phyloP scores from a whole-genome alignment of 1,140 invertebrate genomes.

The Pollicipes pollicipes region DNA sequence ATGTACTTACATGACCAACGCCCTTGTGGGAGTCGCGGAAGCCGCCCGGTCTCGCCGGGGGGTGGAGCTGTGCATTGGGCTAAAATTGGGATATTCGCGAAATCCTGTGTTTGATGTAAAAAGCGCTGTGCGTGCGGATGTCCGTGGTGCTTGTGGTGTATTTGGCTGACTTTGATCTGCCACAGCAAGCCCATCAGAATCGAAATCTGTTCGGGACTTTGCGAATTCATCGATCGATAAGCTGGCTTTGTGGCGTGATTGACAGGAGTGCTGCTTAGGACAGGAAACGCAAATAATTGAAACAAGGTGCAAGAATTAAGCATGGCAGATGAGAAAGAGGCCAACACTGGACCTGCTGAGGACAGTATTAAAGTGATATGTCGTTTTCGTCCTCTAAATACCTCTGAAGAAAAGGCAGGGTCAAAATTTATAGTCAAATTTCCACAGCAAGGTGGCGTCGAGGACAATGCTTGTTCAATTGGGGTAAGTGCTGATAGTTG shows the following conservation, averaged over 20 bases:
- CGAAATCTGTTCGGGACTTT: neutral
- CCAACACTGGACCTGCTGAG: neutral
- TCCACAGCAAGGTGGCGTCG: slow-evolving; percentile 50
- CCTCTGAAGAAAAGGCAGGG: slow-evolving; percentile 90
- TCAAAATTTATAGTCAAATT: slow-evolving; percentile 97
- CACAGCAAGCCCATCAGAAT: neutral
- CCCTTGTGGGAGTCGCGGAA: neutral
- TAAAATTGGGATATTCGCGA: neutral
- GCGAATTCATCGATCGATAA: neutral
- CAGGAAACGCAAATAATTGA: neutral
- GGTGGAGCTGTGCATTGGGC: neutral
- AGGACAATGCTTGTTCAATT: slow-evolving; percentile 87
- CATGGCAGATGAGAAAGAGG: neutral
- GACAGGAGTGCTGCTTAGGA: neutral
- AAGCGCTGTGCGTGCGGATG: neutral
- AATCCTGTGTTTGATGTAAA: no score
- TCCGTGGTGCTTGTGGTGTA: neutral
- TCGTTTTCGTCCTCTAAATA: slow-evolving; percentile 92
- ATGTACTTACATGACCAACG: neutral
- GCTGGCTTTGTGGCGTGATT: neutral
- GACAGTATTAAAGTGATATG: slow-evolving; percentile 4
- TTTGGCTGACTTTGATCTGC: neutral
- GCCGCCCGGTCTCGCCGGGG: neutral
- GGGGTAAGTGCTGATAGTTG: slow-evolving; percentile 70
- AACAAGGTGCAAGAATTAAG: neutral